These are phyloP conservation scores for Origma solitaria DNA, from an alignment of 2,113 vertebrate genomes.

Conservation along the genomic window DNA sequence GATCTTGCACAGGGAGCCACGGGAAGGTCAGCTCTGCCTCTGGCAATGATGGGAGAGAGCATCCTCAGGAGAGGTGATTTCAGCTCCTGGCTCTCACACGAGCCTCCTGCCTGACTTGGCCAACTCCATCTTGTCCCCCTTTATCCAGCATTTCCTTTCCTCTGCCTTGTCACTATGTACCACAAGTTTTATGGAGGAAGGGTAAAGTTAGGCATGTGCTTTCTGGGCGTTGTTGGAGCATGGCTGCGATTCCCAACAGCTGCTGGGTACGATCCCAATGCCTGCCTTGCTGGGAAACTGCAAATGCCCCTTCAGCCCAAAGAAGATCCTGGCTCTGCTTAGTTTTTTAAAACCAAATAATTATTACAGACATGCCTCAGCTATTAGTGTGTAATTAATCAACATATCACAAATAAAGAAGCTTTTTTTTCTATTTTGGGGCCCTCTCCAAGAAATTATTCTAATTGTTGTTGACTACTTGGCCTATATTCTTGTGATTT, in stretches of 20 bases:
- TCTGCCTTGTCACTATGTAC: not conserved
- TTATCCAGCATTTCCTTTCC: not conserved
- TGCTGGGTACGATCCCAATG: not conserved
- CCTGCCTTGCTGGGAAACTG: not conserved
- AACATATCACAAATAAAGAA: not conserved
- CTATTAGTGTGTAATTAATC: not conserved
- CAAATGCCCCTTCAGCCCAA: not conserved
- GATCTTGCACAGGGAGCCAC: not conserved
- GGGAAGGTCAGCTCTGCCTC: not conserved
- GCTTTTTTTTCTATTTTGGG: not conserved
- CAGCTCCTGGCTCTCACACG: not conserved
- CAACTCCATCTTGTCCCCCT: not conserved
- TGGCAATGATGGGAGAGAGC: not conserved
- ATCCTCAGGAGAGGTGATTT: conserved; percentile 21
- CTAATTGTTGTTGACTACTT: not conserved
- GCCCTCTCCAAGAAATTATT: not conserved
- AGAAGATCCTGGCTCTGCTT: not conserved
- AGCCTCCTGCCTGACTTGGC: conserved; percentile 45
- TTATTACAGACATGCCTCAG: not conserved
- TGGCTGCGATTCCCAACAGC: not conserved
- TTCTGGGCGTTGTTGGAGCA: not conserved
- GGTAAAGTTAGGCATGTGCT: not conserved
- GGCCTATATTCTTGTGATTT: not conserved
- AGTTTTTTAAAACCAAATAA: not conserved
- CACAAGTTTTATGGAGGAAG: not conserved